Base-by-base conservation (phyloP, 2,888 invertebrate genomes). In the Darwinula stevensoni region DNA sequence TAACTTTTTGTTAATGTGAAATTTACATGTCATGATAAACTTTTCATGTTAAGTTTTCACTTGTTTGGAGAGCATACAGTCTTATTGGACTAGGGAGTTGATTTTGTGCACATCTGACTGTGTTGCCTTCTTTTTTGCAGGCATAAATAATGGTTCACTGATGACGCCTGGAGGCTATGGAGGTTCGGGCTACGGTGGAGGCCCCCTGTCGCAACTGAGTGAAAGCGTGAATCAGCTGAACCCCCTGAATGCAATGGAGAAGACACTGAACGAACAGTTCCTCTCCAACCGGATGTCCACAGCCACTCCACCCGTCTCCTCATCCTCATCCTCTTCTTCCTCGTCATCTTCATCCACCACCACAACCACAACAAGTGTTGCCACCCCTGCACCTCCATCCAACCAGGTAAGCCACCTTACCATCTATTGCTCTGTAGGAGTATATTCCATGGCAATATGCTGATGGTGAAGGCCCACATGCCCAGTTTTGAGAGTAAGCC, bases 201-300 rank as follows among this genome's bases (percentile, higher is more conserved):
- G 73, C 32, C 73, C 76, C 9, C 52, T 76, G 36, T 68, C 73
- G 17, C 76, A 76, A 50, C 57, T 80, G 35, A 74, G 67, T 46
- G 78, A 80, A 40, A 73, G 73, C 14, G 75, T 75, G 36, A 76
- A 74, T 47, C 72, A 75, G n/a, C 57, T 82, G 40, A 80, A 82
- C 54, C 78, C 80, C 29, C 60, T 82, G 4, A 80, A 78, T 47
- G 80, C 80, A 31, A 82, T 82, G 73, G 82, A 82, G 49, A 82
- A 82, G 51, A 73, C 75, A 43, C 58, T 82, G 32, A 75, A 70
- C 48, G 80, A 80, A 53, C 78, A 78, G 67, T 76, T 73, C n/a
- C 5, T 12, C 28, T n/a, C 13, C 6, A 31, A 31, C n/a, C 13
- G 15, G 12, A 6, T 30, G 16, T 13, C 9, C 31, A n/a, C 22